Evolutionary conservation across 1,140 invertebrate species (phyloP), one percentile per base, ranked within the genome.

Genomic region (Drosophila aff.): DNA sequence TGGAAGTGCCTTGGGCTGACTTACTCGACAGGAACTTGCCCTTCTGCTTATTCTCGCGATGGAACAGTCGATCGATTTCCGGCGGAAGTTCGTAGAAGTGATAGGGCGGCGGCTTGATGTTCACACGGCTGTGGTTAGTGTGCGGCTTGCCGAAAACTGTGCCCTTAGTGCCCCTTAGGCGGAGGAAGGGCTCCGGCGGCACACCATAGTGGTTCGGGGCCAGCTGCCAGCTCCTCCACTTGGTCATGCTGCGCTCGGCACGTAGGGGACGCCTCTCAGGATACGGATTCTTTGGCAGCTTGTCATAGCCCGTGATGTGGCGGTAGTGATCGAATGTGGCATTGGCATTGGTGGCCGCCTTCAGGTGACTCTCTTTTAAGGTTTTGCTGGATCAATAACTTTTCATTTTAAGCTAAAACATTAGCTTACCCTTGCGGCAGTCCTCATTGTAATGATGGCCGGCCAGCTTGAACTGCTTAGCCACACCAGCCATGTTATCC

Each of bases 11-110:
- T 28, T 47, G 21, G 13, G 21, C 1, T 47, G 4, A 50, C 85
- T 81, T 69, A 92, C 91, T 92, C 28, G 86, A 77, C 7, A 92
- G 31, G 23, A 92, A 92, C 6, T 89, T 72, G 16, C 91, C 91
- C 47, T 92, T 92, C 4, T 81, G 68, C 13, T 40, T 52, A 16
- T 92, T 86, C n/a, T 79, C 78, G 1, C 81, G 58, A 8, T 36
- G 75, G 7, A 55, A 53, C 0, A 92, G 49, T 1, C 66, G 67
- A 21, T 92, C 83, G 0, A 79, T 68, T 8, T 67, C 76, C 23
- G 41, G 6, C 2, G 75, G 71, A n/a, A 81, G 4, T 9, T 90
- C 84, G n/a, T 92, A 92, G 15, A 92, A 91, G 1, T 50, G 41
- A 5, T 64, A 50, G 0, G 64, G 68, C 0, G 90, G 73, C 8